Percentiles rank a stretch among this genome's conserved stretches.
These are phyloP conservation scores for Allobates femoralis DNA, from an alignment of 2,797 vertebrate species.

Conservation along the genomic window DNA sequence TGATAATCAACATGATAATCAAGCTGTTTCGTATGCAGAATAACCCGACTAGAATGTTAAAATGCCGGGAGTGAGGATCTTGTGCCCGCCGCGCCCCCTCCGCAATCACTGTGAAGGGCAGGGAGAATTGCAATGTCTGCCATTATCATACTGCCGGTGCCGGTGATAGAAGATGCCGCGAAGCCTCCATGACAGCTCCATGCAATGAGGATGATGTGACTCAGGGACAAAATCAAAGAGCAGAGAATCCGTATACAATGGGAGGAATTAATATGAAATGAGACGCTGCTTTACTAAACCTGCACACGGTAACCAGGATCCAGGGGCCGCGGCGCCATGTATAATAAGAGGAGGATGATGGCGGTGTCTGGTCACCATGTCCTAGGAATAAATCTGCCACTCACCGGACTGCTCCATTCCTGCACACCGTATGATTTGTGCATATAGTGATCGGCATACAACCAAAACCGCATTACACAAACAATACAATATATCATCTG, in stretches of 20 bases:
- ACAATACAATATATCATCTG: too few species aligned
- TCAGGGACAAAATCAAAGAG: background rate
- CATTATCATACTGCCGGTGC: background rate
- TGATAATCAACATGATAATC: background rate
- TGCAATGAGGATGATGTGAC: background rate
- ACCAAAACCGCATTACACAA: too few species aligned
- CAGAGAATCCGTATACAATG: constrained; percentile 5
- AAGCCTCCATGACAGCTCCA: background rate
- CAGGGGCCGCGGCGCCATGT: background rate
- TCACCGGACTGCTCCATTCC: too few species aligned
- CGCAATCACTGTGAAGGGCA: background rate
- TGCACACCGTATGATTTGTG: too few species aligned
- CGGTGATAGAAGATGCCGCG: background rate
- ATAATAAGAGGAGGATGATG: constrained; percentile 26
- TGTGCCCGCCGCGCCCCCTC: background rate
- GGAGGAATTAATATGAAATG: constrained; percentile 41
- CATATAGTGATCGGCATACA: too few species aligned
- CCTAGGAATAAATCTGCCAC: background rate
- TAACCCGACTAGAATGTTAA: background rate
- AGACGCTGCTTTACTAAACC: constrained; percentile 39
- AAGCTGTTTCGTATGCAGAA: background rate
- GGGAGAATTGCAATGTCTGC: background rate
- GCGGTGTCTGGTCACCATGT: constrained; percentile 7
- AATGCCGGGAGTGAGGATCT: background rate
- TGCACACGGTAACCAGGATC: constrained; percentile 3